Conservation (phyloP, 2,888 invertebrate species). For the Cyclophora punctaria region DNA sequence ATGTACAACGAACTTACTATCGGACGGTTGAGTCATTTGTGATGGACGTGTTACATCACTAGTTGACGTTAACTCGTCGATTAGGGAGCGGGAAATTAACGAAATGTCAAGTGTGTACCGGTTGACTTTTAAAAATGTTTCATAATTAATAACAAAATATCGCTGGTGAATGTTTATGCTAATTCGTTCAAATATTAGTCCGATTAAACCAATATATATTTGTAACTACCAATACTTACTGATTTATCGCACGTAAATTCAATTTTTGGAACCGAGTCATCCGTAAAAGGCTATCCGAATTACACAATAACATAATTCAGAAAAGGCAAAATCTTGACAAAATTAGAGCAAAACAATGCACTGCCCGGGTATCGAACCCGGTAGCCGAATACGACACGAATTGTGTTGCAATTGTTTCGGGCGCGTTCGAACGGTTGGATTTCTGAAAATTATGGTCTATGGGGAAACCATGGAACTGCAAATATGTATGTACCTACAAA, state of each 20-base stretch:
- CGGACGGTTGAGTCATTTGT: slow-evolving; percentile 46
- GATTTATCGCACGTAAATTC: too few relatives aligned
- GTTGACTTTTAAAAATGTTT: background rate
- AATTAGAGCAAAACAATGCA: slow-evolving; percentile 31
- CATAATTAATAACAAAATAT: too few relatives aligned
- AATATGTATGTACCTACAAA: too few relatives aligned
- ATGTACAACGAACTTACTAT: slow-evolving; percentile 40
- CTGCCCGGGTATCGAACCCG: slow-evolving; percentile 33
- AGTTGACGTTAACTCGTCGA: slow-evolving; percentile 10
- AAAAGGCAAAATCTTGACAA: slow-evolving; percentile 4
- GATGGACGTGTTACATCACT: slow-evolving; percentile 32
- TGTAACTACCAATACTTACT: too few relatives aligned
- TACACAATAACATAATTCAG: too few relatives aligned
- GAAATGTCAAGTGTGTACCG: slow-evolving; percentile 5
- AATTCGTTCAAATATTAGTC: too few relatives aligned
- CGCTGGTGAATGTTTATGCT: slow-evolving; percentile 1
- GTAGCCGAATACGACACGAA: slow-evolving; percentile 28
- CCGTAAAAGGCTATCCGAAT: too few relatives aligned
- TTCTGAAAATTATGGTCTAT: slow-evolving; percentile 22
- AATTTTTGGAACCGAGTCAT: too few relatives aligned
- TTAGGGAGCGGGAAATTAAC: slow-evolving; percentile 9
- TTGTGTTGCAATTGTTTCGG: slow-evolving; percentile 23
- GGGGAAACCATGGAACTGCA: slow-evolving; percentile 8
- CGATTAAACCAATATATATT: too few relatives aligned
- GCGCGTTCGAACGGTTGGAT: slow-evolving; percentile 20